phyloP scores from a whole-genome alignment of 2,797 vertebrate genomes.

The Pseudopleuronectes americanus region DNA sequence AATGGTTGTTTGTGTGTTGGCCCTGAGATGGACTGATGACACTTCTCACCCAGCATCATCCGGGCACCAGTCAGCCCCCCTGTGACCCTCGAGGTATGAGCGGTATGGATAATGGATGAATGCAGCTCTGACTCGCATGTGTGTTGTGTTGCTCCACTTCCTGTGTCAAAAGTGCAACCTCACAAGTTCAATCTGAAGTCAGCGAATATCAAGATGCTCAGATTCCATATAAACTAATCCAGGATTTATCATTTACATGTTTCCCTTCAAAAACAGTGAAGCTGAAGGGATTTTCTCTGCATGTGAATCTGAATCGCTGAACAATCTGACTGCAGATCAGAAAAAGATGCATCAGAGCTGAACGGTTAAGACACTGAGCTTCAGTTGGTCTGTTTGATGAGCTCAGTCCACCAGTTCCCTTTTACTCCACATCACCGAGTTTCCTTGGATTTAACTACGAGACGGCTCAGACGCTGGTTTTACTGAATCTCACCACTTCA shows the following conservation, averaged over 20 bases:
- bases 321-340: not conserved
- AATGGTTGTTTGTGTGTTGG: too few relatives aligned
- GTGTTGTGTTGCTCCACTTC: not conserved
- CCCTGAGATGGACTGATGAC: too few relatives aligned
- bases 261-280: not conserved
- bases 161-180: not conserved
- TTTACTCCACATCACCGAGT: not conserved
- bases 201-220: not conserved
- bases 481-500: not conserved
- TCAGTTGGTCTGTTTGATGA: slow-evolving; percentile 1
- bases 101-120: too few relatives aligned
- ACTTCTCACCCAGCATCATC: too few relatives aligned
- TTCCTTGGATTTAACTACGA: not conserved
- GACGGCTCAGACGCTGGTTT: slow-evolving; percentile 2
- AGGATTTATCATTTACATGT: slow-evolving; percentile 8
- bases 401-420: slow-evolving; percentile 3
- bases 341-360: slow-evolving; percentile 15
- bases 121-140: not conserved
- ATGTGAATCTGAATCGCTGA: slow-evolving; percentile 1
- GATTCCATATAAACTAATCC: slow-evolving; percentile 1
- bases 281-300: slow-evolving; percentile 21
- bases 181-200: slow-evolving; percentile 5
- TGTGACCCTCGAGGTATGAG: too few relatives aligned
- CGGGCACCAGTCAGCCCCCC: too few relatives aligned
- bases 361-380: not conserved